These are phyloP conservation scores for Gambusia affinis DNA, from an alignment of 2,113 vertebrate genomes.

Conservation along the genomic window DNA sequence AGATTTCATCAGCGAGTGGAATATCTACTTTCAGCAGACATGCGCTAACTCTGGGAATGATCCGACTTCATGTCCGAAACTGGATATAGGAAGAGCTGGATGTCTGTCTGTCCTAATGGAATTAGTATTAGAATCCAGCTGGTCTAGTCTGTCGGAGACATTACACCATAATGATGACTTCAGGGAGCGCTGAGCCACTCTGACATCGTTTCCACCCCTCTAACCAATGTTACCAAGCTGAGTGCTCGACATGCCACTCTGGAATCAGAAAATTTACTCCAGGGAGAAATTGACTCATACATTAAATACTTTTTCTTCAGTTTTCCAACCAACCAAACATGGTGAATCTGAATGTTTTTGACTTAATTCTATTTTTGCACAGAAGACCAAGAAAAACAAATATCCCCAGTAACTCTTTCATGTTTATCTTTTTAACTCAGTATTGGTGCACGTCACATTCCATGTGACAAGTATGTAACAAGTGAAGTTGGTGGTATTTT, in stretches of 20 bases:
- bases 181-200: slow-evolving; percentile 47
- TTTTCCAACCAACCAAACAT: slow-evolving; percentile 4
- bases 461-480: background rate
- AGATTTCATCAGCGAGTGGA: background rate
- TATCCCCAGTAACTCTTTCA: background rate
- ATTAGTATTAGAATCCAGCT: slow-evolving; percentile 30
- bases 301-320: background rate
- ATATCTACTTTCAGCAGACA: background rate
- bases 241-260: slow-evolving; percentile 49
- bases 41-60: slow-evolving; percentile 10
- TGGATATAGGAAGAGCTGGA: slow-evolving; percentile 14
- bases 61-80: slow-evolving; percentile 16
- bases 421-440: background rate
- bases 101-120: slow-evolving; percentile 32
- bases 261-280: slow-evolving; percentile 15
- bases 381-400: background rate
- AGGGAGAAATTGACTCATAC: slow-evolving; percentile 2
- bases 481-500: background rate
- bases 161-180: slow-evolving; percentile 58
- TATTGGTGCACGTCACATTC: background rate
- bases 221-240: slow-evolving; percentile 40
- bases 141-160: slow-evolving; percentile 52
- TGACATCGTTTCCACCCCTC: slow-evolving; percentile 64
- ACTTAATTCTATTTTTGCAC: background rate
- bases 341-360: background rate